Evolutionary conservation across 2,113 vertebrate species (phyloP).

Genomic region (Brachyistius frenatus): DNA sequence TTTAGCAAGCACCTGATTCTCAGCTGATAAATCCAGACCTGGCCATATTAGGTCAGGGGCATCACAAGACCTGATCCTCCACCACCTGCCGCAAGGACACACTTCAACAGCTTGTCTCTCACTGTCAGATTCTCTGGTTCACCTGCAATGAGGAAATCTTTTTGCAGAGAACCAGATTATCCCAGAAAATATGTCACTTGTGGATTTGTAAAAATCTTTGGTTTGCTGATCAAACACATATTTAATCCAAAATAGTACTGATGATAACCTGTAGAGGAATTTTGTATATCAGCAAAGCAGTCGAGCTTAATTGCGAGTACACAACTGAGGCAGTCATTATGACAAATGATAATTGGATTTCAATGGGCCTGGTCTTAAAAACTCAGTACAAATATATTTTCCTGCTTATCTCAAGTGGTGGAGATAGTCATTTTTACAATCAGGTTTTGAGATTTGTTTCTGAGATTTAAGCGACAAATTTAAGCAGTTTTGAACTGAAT

Average conservation of each 20-base stretch:
- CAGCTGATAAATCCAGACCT: conserved; percentile 66
- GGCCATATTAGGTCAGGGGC: conserved; percentile 66
- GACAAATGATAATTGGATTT: conserved; percentile 14
- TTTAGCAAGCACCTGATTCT: conserved; percentile 75
- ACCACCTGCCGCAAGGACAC: conserved; percentile 42
- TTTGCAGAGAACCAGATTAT: conserved; percentile 42
- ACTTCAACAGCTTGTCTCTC: conserved; percentile 27
- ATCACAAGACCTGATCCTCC: conserved; percentile 67
- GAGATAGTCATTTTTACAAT: neutral
- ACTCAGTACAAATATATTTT: neutral
- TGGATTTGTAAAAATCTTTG: conserved; percentile 41
- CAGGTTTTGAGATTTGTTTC: neutral
- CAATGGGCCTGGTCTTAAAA: neutral
- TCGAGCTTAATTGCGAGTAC: conserved; percentile 6
- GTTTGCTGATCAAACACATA: conserved; percentile 54
- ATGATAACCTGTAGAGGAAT: conserved; percentile 20
- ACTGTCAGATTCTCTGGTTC: conserved; percentile 28
- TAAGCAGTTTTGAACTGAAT: conserved; percentile 10
- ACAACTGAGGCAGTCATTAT: neutral
- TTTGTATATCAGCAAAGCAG: conserved; percentile 10
- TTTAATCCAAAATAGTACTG: conserved; percentile 32
- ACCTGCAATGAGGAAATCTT: conserved; percentile 13
- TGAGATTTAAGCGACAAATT: conserved; percentile 15
- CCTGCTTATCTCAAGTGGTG: neutral
- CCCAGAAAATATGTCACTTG: conserved; percentile 44